A percentile compares a stretch with the other conserved stretches of the same genome.
These are phyloP conservation scores for Polyommatus icarus DNA, from an alignment of 2,888 invertebrate genomes.

Conservation along the genomic window DNA sequence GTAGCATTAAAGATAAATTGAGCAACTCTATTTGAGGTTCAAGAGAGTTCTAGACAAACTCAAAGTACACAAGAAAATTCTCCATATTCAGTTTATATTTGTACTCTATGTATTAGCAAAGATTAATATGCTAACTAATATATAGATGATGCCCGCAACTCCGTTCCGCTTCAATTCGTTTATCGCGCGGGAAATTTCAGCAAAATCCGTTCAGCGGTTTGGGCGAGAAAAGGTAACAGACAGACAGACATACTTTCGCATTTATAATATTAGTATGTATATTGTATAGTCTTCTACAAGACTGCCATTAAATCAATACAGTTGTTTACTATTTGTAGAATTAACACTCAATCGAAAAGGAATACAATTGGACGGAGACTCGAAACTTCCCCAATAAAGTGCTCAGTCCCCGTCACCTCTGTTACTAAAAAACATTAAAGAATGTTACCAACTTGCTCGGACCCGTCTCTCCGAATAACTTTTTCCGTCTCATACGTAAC, in stretches of 20 bases:
- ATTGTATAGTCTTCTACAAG: neutral
- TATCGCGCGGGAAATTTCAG: too few relatives aligned
- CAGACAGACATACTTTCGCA: too few relatives aligned
- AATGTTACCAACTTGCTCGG: conserved; percentile 23
- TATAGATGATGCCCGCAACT: too few relatives aligned
- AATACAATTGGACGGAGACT: neutral
- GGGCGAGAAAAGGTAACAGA: too few relatives aligned
- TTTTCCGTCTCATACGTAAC: conserved; percentile 22
- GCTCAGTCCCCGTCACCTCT: conserved; percentile 16
- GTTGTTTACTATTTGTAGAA: neutral
- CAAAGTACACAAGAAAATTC: too few relatives aligned
- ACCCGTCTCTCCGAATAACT: conserved; percentile 25
- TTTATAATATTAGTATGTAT: too few relatives aligned
- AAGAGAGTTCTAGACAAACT: too few relatives aligned
- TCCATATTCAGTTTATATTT: too few relatives aligned
- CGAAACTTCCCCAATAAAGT: conserved; percentile 23
- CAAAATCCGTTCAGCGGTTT: too few relatives aligned
- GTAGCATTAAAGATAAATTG: neutral
- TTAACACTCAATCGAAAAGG: neutral
- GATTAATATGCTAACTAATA: too few relatives aligned
- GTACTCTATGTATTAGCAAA: too few relatives aligned
- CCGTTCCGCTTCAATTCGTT: too few relatives aligned
- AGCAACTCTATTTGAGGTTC: neutral
- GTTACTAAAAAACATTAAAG: conserved; percentile 27
- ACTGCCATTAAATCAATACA: neutral